Base-by-base conservation (phyloP, 92 coral and sea anemone genomes). In the Phymanthus crucifer region DNA sequence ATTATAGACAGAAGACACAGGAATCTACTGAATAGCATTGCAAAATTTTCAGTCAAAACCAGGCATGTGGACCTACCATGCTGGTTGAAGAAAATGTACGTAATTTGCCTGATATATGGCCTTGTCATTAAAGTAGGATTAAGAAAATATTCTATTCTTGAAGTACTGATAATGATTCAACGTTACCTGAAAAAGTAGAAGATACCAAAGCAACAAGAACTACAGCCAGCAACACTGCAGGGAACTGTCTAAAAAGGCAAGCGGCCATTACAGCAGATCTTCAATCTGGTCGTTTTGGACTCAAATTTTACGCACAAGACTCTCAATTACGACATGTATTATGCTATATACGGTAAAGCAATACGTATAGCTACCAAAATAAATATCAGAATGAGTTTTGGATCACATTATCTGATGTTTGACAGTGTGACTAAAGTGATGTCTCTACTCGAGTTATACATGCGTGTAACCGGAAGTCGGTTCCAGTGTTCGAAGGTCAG, bases 391-490 rank as follows among this genome's bases (percentile, higher is more conserved):
- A 14, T 23, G 5, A 13, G 33, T 37, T 61, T 77, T 77, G 37
- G 26, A 32, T 48, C 58, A 77, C 61, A 77, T 74, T 45, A 26
- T 73, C 50, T 36, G 67, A 70, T 69, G 35, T 75, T 61, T 77
- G 81, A 77, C 81, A 26, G 48, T 32, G 79, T 61, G 19, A 61
- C 68, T 26, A 18, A 61, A 61, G 68, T 61, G 68, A 61, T 61
- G 29, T 61, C 64, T 73, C 77, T 27, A 76, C 72, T 65, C 80
- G 19, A 47, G 81, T 17, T 24, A 61, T 35, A 29, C 61, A 35
- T 77, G 31, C 65, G 36, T 61, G 71, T 18, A 24, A 65, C 81
- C 72, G 81, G 73, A 77, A 61, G 81, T 77, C 71, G 81, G 81
- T 72, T 77, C 81, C 81, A 77, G 81, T 69, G 58, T 19, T 77